Evolutionary conservation across 2,113 vertebrate genomes (phyloP).

Genomic region (Meles meles): DNA sequence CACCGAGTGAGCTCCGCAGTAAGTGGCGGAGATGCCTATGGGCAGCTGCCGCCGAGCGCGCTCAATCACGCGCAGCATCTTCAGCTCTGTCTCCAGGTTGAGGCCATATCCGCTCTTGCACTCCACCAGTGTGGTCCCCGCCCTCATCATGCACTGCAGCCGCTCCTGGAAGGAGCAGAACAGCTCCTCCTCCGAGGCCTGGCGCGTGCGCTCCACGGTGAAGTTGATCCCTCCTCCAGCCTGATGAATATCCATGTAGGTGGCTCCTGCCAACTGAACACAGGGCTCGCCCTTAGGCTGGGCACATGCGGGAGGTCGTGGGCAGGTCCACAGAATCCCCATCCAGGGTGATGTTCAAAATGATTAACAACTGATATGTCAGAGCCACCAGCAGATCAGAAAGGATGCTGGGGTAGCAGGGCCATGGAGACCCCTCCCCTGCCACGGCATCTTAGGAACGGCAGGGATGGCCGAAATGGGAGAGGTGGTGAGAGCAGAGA

Average conservation of each 20-base stretch:
- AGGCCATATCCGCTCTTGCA: conserved; percentile 98
- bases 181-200: conserved; percentile 85
- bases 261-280: conserved; percentile 91
- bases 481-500: too few species aligned
- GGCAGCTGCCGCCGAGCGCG: conserved; percentile 80
- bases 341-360: not conserved
- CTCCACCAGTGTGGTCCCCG: conserved; percentile 93
- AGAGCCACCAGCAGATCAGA: not conserved
- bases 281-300: not conserved
- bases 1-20: conserved; percentile 95
- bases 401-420: not conserved
- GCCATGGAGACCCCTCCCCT: not conserved
- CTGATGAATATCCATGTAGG: conserved; percentile 96
- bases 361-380: not conserved
- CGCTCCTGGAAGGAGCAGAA: conserved; percentile 80
- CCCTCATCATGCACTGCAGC: conserved; percentile 85
- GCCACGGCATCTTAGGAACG: not conserved
- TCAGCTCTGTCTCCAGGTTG: conserved; percentile 89
- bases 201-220: conserved; percentile 90
- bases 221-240: conserved; percentile 96
- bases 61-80: conserved; percentile 93
- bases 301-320: not conserved
- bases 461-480: not conserved
- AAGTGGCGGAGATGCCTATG: conserved; percentile 91
- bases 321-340: not conserved